Base-by-base conservation (phyloP, 2,888 invertebrate species). In the Pecten maximus region DNA sequence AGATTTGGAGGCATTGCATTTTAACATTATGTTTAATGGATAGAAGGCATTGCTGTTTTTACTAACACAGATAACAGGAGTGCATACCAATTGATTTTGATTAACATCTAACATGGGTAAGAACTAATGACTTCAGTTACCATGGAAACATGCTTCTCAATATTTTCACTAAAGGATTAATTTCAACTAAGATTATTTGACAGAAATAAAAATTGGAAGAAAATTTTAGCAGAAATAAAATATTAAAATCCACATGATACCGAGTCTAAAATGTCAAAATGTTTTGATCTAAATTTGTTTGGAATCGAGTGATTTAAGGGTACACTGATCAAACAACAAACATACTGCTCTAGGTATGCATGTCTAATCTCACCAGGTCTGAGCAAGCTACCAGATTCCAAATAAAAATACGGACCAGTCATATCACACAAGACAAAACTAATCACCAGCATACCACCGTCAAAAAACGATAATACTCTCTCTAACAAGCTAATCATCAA, bases 211-310 rank as follows among this genome's bases (percentile, higher is more conserved):
- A 54, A 8, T 44, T 10, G 50, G 35, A 74, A 35, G 35, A 74
- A 74, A 74, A 10, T 28, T 74, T 74, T 74, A 74, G 74, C 74
- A 74, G 74, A 74, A 74, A 74, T 74, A 28, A 74, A 74, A 19
- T 74, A 74, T 74, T 35, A 74, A 74, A 74, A 74, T 74, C 74
- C 74, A 74, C 74, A 74, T 74, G 74, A 74, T 74, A 74, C 74
- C 28, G 74, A 74, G 28, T 1, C 74, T 74, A 35, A 74, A 74
- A 74, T 10, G 74, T 28, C 74, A 74, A 74, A 28, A 74, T 74
- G 35, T 35, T 74, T 28, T 74, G 12, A 28, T 74, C 35, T 74
- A 28, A 10, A 35, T 74, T 74, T 74, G 0, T 28, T 28, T 28
- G 10, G 35, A 74, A 28, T 74, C 15, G 23, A 74, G 12, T 10